Conservation (phyloP, 1,140 invertebrate genomes). For the Diprion similis region DNA sequence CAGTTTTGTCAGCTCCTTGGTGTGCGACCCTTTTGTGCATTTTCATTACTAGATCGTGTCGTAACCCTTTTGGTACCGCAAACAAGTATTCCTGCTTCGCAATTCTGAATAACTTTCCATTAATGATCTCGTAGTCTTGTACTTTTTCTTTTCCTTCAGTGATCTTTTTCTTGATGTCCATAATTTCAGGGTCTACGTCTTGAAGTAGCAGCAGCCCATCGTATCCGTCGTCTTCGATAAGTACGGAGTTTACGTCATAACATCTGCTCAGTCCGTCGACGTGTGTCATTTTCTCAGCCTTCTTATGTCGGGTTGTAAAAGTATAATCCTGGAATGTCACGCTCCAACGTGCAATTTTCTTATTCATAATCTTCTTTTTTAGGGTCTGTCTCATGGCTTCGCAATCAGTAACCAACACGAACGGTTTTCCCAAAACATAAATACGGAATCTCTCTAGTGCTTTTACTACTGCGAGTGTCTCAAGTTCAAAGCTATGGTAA, state of each 20-base stretch:
- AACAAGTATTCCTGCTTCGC: not conserved
- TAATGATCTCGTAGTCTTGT: constrained; percentile 10
- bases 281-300: constrained; percentile 22
- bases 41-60: constrained; percentile 20
- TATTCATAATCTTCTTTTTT: constrained; percentile 41
- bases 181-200: constrained; percentile 15
- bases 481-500: constrained; percentile 55
- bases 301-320: constrained; percentile 44
- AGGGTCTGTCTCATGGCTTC: constrained; percentile 42
- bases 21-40: constrained; percentile 31
- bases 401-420: constrained; percentile 58
- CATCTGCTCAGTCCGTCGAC: constrained; percentile 32
- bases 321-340: constrained; percentile 46
- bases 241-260: constrained; percentile 14
- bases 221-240: constrained; percentile 16
- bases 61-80: constrained; percentile 21
- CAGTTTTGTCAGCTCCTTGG: constrained; percentile 12
- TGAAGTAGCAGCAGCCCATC: constrained; percentile 1
- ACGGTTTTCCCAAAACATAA: constrained; percentile 55
- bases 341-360: constrained; percentile 47
- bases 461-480: constrained; percentile 58
- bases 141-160: not conserved
- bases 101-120: constrained; percentile 19
- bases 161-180: constrained; percentile 11
- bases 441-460: constrained; percentile 55